Base-by-base conservation (phyloP, 2,888 invertebrate species). In the Seladonia tumulorum region DNA sequence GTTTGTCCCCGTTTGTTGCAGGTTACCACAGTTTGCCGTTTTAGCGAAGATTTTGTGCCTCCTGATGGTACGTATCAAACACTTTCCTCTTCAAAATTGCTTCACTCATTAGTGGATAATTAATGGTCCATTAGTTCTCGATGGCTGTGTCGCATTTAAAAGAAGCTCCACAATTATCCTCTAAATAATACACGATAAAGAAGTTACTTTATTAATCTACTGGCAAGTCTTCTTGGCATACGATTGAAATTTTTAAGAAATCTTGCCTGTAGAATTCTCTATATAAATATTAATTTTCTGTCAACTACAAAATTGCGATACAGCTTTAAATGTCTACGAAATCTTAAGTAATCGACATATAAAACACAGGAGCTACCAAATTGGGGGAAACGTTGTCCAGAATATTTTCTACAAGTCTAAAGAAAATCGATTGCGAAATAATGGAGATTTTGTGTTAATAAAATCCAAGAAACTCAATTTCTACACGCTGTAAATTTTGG, bases 21-120 rank as follows among this genome's bases (percentile, higher is more conserved):
- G 97, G 97, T 97, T 97, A 97, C 97, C 97, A 97, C 97, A 97
- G 97, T 97, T 97, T 97, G 97, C 97, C 97, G 97, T 97, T 97
- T 97, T 97, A 97, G 97, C 97, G 96, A 97, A 97, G 97, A 97
- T 97, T 97, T 97, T 97, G 97, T 97, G 97, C 97, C 97, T 97
- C 97, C 97, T 97, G 97, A 97, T 97, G 97, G 97, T 97, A 95
- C 97, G 97, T 96, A 85, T 68, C 63, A 8, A 63, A 63, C 63
- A 18, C n/a, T 57, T 57, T 63, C 16, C 29, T 35, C 18, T 25
- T 29, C 35, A 8, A 63, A 35, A 35, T 35, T 35, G 63, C 5
- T 63, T 29, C 18, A 16, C 7, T 29, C 2, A 29, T 63, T 29
- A 16, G 29, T 18, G 2, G 16, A 29, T 29, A 2, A 3, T 16